Evolutionary conservation across 2,113 vertebrate genomes (phyloP).

Genomic region (Rhipidura dahli): DNA sequence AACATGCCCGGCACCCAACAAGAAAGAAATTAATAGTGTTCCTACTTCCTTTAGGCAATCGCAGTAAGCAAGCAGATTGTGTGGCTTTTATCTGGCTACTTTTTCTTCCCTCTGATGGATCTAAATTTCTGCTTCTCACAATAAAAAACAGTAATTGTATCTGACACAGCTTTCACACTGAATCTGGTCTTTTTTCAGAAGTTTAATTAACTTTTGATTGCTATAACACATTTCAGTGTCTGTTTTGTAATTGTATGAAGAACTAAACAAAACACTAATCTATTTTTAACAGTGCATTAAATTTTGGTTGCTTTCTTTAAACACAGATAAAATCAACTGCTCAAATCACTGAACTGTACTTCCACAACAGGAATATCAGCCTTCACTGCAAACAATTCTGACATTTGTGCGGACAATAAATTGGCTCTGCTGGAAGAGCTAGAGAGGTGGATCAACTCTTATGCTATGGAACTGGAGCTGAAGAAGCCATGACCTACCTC

Average conservation of each 20-base stretch:
- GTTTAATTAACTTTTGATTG: constrained; percentile 35
- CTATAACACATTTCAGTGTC: background rate
- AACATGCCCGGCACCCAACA: background rate
- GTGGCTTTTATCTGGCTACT: background rate
- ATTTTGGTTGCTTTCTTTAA: background rate
- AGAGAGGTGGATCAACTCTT: background rate
- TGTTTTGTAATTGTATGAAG: constrained; percentile 16
- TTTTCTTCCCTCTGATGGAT: background rate
- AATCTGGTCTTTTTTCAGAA: background rate
- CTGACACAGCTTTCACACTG: background rate
- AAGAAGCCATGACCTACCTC: background rate
- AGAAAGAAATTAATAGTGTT: background rate
- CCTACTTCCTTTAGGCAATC: background rate
- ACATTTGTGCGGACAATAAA: background rate
- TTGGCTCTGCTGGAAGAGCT: background rate
- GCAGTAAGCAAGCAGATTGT: background rate
- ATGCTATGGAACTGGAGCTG: background rate
- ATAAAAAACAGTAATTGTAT: background rate
- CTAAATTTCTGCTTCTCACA: background rate
- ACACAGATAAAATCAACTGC: background rate
- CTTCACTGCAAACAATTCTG: background rate
- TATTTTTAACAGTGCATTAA: background rate
- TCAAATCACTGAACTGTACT: background rate
- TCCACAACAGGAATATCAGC: background rate
- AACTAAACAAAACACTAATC: constrained; percentile 14